Base-by-base conservation (phyloP, 2,888 invertebrate genomes). In the Syritta pipiens region DNA sequence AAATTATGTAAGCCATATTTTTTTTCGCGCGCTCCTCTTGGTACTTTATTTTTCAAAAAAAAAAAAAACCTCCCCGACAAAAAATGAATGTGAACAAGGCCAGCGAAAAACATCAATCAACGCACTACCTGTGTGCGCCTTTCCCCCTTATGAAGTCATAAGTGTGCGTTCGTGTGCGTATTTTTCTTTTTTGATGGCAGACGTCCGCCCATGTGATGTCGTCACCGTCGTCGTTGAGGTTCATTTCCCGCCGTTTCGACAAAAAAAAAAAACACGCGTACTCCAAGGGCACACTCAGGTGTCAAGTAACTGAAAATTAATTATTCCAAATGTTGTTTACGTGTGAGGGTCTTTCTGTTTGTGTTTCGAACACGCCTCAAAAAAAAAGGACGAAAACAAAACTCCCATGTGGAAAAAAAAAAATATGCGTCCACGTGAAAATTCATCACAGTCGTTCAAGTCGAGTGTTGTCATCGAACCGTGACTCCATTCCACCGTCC, bases 291-390 rank as follows among this genome's bases (percentile, higher is more conserved):
- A 79, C n/a, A n/a, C 74, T 79, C 79, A 55, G 67, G 74, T 79
- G 79, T 79, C 79, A 79, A 68, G 74, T 68, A 68, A 62, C 67
- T 68, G 67, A 79, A n/a, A 79, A 79, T 79, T 79, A 79, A 79
- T 79, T 79, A 79, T 62, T 74, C 55, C 28, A 44, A 67, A 79
- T 79, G 74, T n/a, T 74, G 28, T 67, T 26, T 59, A 59, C 49
- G 17, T n/a, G n/a, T n/a, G n/a, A n/a, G n/a, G n/a, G n/a, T n/a
- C n/a, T n/a, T n/a, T n/a, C n/a, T n/a, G n/a, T n/a, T n/a, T n/a
- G n/a, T n/a, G n/a, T n/a, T n/a, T n/a, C n/a, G 10, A 67, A 67
- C 62, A 60, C 79, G 44, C 74, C 79, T 51, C 48, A 22, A 63
- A 77, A 77, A 49, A 46, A 26, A 24, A 28, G n/a, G 26, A 30